A percentile compares a stretch with the other conserved stretches of the same genome.
These are phyloP conservation scores for Furcula furcula DNA, from an alignment of 2,888 invertebrate genomes.

Conservation along the genomic window DNA sequence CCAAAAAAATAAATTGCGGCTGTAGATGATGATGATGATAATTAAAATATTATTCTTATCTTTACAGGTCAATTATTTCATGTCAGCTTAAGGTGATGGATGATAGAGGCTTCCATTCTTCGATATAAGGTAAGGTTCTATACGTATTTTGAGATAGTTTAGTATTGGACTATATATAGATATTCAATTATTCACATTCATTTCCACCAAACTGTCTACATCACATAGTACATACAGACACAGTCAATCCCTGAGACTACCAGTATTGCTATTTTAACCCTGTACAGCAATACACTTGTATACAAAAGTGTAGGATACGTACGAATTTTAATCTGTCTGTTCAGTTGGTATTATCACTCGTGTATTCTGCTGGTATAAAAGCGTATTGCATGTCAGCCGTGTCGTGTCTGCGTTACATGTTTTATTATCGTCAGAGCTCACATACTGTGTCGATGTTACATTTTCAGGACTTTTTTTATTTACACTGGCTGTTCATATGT, in stretches of 20 bases:
- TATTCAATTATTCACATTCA: too few species aligned
- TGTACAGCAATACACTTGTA: not conserved
- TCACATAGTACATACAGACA: not conserved
- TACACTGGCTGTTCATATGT: too few species aligned
- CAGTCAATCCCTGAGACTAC: not conserved
- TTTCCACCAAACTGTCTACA: not conserved
- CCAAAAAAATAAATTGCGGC: too few species aligned
- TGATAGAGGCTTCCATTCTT: slow-evolving; percentile 40
- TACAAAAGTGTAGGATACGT: not conserved
- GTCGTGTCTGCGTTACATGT: slow-evolving; percentile 12
- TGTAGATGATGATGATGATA: too few species aligned
- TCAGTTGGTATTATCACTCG: slow-evolving; percentile 10
- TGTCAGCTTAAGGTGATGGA: slow-evolving; percentile 38
- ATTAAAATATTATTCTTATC: slow-evolving; percentile 25
- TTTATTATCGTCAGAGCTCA: slow-evolving; percentile 19
- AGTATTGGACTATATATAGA: too few species aligned
- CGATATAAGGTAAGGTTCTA: slow-evolving; percentile 41
- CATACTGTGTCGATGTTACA: slow-evolving; percentile 22
- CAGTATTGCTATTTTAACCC: not conserved
- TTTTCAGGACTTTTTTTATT: slow-evolving; percentile 10
- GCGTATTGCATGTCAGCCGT: slow-evolving; percentile 10
- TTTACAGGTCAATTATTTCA: slow-evolving; percentile 70
- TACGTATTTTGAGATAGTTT: not conserved
- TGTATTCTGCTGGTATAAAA: slow-evolving; percentile 13
- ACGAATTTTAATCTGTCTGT: slow-evolving; percentile 2